A percentile compares a stretch with the other conserved stretches of the same genome.
Conservation (phyloP, 1,140 invertebrate genomes). For the Philotrypesis tridentata region DNA sequence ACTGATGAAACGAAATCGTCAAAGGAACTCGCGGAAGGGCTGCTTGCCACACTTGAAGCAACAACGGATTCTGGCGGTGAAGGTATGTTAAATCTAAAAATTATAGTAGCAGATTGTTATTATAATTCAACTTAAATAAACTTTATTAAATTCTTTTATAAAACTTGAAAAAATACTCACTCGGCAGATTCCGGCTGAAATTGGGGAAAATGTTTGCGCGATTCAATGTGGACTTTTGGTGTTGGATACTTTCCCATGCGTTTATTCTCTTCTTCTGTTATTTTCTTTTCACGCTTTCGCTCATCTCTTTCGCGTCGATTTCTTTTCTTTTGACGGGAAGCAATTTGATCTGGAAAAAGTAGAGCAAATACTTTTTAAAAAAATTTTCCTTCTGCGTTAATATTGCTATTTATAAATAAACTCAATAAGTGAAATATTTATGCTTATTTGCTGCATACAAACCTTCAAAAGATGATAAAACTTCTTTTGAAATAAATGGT, state of each 20-base stretch:
- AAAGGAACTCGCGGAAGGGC: conserved; percentile 58
- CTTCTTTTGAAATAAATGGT: conserved; percentile 81
- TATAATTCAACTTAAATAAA: not conserved
- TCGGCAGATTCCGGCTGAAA: conserved; percentile 70
- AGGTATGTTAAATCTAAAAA: conserved; percentile 50
- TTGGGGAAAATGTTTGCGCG: conserved; percentile 80
- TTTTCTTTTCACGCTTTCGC: conserved; percentile 80
- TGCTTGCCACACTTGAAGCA: conserved; percentile 61
- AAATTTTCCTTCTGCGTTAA: no score
- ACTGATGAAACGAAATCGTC: conserved; percentile 53
- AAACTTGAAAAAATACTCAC: conserved; percentile 56
- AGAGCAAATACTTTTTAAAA: no score
- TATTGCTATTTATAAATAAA: no score
- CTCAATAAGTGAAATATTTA: conserved; percentile 30
- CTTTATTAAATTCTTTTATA: conserved; percentile 9
- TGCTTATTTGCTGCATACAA: conserved; percentile 23
- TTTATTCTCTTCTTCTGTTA: conserved; percentile 82
- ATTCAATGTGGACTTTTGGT: conserved; percentile 77
- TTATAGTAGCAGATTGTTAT: conserved; percentile 5
- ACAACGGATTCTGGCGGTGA: conserved; percentile 58
- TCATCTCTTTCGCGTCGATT: conserved; percentile 81
- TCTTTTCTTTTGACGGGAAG: conserved; percentile 77
- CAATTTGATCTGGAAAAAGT: conserved; percentile 76
- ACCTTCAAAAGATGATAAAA: conserved; percentile 81
- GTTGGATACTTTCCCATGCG: conserved; percentile 79